phyloP scores from a whole-genome alignment of 2,797 vertebrate genomes.

The Enteromius fasciolatus region DNA sequence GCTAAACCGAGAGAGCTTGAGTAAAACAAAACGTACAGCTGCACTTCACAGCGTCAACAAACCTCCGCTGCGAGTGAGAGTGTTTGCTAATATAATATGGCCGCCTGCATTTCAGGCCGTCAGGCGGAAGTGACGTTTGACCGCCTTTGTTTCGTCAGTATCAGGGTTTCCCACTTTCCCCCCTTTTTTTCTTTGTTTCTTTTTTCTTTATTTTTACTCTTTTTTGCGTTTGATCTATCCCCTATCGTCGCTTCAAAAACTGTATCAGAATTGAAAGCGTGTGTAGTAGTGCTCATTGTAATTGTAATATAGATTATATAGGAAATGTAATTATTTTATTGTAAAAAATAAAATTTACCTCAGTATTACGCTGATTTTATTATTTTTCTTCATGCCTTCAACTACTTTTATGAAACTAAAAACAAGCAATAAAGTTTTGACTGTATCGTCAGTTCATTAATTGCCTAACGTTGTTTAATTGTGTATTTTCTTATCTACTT shows the following conservation, averaged over 20 bases:
- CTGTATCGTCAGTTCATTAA: background rate
- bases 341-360: background rate
- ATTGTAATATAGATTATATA: background rate
- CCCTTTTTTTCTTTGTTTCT: background rate
- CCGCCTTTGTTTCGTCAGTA: background rate
- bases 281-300: background rate
- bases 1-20: background rate
- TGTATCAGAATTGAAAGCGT: background rate
- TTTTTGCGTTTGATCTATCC: background rate
- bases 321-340: background rate
- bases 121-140: slow-evolving; percentile 45
- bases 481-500: background rate
- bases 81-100: slow-evolving; percentile 81
- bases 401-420: background rate
- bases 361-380: background rate
- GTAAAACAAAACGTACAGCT: background rate
- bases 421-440: background rate
- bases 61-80: background rate
- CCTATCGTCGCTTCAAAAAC: background rate
- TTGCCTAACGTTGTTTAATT: background rate
- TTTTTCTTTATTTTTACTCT: background rate
- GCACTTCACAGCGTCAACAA: slow-evolving; percentile 18
- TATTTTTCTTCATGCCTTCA: background rate
- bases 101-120: slow-evolving; percentile 74
- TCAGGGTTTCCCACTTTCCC: background rate